Evolutionary conservation across 2,113 vertebrate genomes (phyloP), one percentile per base, ranked within the genome.

Genomic region (Seriola aureovittata): DNA sequence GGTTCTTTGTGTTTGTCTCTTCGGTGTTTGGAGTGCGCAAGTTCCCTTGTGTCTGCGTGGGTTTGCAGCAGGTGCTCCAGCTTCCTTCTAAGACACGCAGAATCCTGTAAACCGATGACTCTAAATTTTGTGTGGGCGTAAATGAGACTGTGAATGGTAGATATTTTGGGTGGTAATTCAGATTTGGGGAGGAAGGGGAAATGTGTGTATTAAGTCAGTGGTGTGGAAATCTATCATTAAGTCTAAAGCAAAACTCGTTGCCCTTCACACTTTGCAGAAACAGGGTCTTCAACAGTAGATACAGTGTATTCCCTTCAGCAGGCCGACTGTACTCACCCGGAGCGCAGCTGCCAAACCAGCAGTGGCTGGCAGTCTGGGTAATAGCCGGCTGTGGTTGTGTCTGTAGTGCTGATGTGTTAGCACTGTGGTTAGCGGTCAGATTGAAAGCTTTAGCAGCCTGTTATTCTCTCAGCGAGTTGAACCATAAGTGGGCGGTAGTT

Each of bases 351-450:
- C 87, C 84, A 90, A 82, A 87, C 87, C 85, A 82, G 83, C 79
- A 50, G 59, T 80, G 82, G 80, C 55, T 81, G 86, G 84, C 75
- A 84, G 71, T 21, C 54, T 48, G 82, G 75, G 44, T 75, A 85
- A 77, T 62, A 80, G 75, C 50, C 17, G 32, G 65, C 85, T 85
- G 87, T 59, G 86, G 88, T 78, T 29, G 71, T 62, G 80, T 83
- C 77, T 87, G 55, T 55, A 82, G 67, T 71, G 85, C 72, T 75
- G 64, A 81, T 82, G 75, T 84, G 80, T 88, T 82, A 78, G 73
- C 82, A 3, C 82, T 81, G 89, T 52, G 86, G 80, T 85, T 75
- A 80, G 89, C 0, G 81, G 90, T 89, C 85, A 69, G 71, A 78
- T 48, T 71, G 64, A 62, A 80, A 74, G 79, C 80, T 71, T 67